Evolutionary conservation across 2,113 vertebrate species (phyloP).

Genomic region (Mirounga angustirostris): DNA sequence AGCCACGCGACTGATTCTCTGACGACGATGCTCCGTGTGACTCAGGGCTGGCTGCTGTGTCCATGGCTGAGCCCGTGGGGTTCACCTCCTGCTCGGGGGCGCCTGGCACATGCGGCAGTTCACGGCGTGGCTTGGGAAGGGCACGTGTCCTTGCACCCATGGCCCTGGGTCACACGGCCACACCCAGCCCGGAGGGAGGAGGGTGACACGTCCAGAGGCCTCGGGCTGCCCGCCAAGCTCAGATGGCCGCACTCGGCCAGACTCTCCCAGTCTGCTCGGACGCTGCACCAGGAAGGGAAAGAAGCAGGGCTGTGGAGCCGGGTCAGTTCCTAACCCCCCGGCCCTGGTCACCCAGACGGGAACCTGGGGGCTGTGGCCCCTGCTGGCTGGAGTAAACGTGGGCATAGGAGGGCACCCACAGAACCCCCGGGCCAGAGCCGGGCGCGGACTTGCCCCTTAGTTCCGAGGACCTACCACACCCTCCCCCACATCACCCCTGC

Average conservation of each 20-base stretch:
- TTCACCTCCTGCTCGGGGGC: background rate
- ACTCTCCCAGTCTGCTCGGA: background rate
- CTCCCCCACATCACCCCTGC: background rate
- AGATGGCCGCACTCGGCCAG: background rate
- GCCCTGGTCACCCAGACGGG: background rate
- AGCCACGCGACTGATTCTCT: background rate
- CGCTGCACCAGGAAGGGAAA: background rate
- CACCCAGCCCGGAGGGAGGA: background rate
- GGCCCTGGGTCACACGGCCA: background rate
- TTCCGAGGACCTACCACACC: rapidly evolving
- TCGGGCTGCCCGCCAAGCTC: background rate
- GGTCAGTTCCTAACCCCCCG: background rate
- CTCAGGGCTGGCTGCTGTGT: background rate
- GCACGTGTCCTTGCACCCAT: background rate
- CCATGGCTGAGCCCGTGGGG: too few species aligned
- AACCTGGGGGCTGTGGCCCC: background rate
- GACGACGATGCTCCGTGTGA: background rate
- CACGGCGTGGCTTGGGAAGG: too few species aligned
- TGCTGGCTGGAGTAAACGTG: background rate
- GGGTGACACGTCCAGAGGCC: background rate
- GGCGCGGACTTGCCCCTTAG: background rate
- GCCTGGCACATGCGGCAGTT: background rate
- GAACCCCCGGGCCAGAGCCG: too few species aligned
- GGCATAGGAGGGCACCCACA: background rate
- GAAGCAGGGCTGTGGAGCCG: background rate